Percentiles rank a stretch among this genome's conserved stretches.
Conservation (phyloP, 1,140 invertebrate species). For the Leptopilina boulardi region DNA sequence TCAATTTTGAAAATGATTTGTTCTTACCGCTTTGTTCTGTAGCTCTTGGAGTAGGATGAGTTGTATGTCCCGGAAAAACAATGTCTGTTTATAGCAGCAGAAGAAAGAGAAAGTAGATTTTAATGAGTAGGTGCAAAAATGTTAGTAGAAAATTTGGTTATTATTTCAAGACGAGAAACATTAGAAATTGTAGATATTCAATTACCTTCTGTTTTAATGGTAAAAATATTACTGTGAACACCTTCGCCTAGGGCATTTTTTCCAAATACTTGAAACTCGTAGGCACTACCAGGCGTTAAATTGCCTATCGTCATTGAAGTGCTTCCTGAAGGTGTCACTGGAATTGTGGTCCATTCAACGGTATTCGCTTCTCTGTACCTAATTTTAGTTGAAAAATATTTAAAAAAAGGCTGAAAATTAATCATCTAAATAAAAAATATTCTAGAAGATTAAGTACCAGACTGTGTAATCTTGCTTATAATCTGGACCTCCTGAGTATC, state of each 20-base stretch:
- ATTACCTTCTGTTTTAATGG: constrained; percentile 92
- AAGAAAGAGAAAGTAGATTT: constrained; percentile 40
- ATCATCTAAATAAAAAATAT: neutral
- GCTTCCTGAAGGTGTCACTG: constrained; percentile 92
- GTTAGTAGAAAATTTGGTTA: neutral
- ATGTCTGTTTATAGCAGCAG: constrained; percentile 29
- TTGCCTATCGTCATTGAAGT: constrained; percentile 94
- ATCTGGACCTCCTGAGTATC: constrained; percentile 95
- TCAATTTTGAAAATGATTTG: neutral
- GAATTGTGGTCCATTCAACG: constrained; percentile 92
- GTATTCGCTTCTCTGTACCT: constrained; percentile 89
- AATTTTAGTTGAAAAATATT: constrained; percentile 35
- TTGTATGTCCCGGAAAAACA: neutral
- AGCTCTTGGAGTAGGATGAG: neutral
- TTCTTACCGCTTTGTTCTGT: constrained; percentile 20
- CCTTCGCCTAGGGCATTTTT: constrained; percentile 96
- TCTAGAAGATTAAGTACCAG: constrained; percentile 79
- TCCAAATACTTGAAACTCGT: constrained; percentile 97
- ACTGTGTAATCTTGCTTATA: constrained; percentile 96
- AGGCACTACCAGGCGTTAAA: constrained; percentile 91
- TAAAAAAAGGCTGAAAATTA: too few relatives aligned
- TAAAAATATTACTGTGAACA: constrained; percentile 95
- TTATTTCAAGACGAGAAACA: neutral
- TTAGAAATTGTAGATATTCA: neutral
- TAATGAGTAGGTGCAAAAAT: constrained; percentile 42